Conservation (phyloP, 2,113 vertebrate species). For the Hippocampus barbouri region DNA sequence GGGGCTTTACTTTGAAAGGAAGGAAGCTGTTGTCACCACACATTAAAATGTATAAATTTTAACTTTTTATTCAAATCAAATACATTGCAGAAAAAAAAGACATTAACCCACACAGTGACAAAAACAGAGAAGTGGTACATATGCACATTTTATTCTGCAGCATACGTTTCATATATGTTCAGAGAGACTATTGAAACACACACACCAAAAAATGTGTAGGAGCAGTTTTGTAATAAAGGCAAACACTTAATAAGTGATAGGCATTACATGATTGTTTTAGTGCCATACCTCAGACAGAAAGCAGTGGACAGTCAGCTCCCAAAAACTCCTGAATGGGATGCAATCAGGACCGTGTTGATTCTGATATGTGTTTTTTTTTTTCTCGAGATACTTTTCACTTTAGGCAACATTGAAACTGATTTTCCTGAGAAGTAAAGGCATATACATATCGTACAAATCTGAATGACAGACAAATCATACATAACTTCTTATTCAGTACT, state of each 20-base stretch:
- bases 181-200: neutral
- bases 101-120: no score
- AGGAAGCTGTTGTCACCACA: neutral
- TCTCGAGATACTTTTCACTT: neutral
- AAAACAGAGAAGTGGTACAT: neutral
- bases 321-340: neutral
- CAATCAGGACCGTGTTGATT: no score
- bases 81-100: neutral
- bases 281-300: neutral
- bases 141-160: neutral
- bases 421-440: neutral
- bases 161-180: neutral
- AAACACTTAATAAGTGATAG: neutral
- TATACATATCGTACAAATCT: neutral
- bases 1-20: neutral
- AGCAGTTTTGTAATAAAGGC: neutral
- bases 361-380: neutral
- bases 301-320: neutral
- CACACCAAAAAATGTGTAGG: neutral
- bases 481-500: neutral
- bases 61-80: neutral
- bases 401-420: neutral
- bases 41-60: neutral
- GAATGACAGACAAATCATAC: neutral
- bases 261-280: neutral